Base-by-base conservation (phyloP, 2,888 invertebrate genomes). In the Orgyia antiqua region DNA sequence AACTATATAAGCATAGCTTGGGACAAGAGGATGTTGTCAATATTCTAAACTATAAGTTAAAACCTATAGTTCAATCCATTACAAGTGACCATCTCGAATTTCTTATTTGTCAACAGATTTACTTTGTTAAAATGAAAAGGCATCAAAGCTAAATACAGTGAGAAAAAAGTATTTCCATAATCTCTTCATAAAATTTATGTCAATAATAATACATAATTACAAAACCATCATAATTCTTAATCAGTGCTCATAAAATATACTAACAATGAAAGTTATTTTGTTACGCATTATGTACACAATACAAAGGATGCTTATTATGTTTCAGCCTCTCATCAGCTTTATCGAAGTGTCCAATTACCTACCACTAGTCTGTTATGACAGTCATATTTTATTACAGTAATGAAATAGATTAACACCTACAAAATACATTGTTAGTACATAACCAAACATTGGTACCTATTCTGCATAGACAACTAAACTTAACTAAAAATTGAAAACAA, bases 331-430 rank as follows among this genome's bases (percentile, higher is more conserved):
- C 31, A 37, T 11, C 24, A 13, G 4, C 11, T 29, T 32, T 45
- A 47, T 44, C 39, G 21, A 45, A 42, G 39, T 36, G 27, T 33
- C 38, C 32, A 42, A 45, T 49, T 49, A 45, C 27, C 36, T 10
- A 31, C 26, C 18, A 26, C 31, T 24, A 8, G 7, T 9, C 25
- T 32, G 37, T 48, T 52, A 33, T 39, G 45, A 31, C 3, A 4
- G n/a, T 6, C 33, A 38, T 31, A 48, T 40, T 50, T 45, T 40
- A 48, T 40, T 33, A 39, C 27, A 26, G 28, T 29, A 35, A 42
- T 36, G 20, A 45, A 36, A 13, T 24, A 4, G 10, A 24, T 24
- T 4, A 24, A 21, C 19, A 3, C 11, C 10, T 7, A 10, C 11
- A 10, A 23, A 20, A 6, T 23, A 10, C 23, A 23, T 23, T 23